Evolutionary conservation across 2,888 invertebrate genomes (phyloP), one percentile per base, ranked within the genome.

Genomic region (Chaitophorus viminalis): DNA sequence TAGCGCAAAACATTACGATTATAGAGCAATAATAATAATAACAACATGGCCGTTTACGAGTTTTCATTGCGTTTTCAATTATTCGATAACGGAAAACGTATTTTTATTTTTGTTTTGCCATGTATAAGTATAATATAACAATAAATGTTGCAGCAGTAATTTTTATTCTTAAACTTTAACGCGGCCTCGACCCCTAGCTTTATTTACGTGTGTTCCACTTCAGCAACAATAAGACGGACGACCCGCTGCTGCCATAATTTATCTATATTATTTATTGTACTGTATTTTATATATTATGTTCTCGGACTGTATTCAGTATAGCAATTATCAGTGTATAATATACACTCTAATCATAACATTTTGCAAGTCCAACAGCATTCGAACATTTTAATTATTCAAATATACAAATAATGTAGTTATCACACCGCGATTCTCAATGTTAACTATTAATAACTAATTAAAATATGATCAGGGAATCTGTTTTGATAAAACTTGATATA

Each of bases 11-110:
- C 68, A 11, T n/a, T n/a, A 68, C 29, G 68, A 68, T 68, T 11
- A 4, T 65, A n/a, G 8, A 5, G 18, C 25, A 6, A 6, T n/a
- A 65, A n/a, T n/a, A 65, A 65, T 8, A 65, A n/a, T 65, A 36
- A 60, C n/a, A n/a, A n/a, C n/a, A n/a, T n/a, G n/a, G n/a, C n/a
- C 68, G 68, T 68, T 68, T 68, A 68, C 68, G n/a, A 29, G 68
- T 68, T 68, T 68, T 68, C 68, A 6, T n/a, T 68, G 68, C 29
- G 6, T n/a, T n/a, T n/a, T n/a, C 17, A 68, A 68, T 29, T 11
- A 65, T 68, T 9, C 68, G 11, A 29, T 29, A 29, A 29, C 29
- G 25, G 68, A n/a, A 68, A 68, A 68, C 29, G 3, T n/a, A 11
- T 68, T n/a, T 68, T 68, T n/a, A 25, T n/a, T 68, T 68, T 68